Conservation (phyloP, 1,140 invertebrate genomes). For the Rhagoletis pomonella region DNA sequence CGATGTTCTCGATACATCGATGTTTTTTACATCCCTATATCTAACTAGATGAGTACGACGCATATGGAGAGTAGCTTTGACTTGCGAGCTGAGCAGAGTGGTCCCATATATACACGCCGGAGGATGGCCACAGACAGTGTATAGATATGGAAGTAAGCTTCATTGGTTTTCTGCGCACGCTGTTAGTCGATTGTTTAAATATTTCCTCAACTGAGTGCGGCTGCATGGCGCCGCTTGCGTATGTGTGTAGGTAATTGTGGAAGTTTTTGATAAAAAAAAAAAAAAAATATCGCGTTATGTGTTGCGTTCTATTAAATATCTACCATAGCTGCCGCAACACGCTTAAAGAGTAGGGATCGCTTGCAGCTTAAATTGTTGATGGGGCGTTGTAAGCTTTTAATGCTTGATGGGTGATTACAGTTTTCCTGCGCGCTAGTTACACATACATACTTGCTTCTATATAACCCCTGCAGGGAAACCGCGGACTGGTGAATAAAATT, state of each 20-base stretch:
- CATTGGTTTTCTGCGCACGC: too few relatives aligned
- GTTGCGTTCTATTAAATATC: not conserved
- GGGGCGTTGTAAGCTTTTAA: not conserved
- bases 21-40: too few relatives aligned
- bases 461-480: not conserved
- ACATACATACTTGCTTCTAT: not conserved
- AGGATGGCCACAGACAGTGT: too few relatives aligned
- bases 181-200: too few relatives aligned
- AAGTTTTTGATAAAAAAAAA: conserved; percentile 9
- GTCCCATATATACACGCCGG: too few relatives aligned
- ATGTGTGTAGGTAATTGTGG: not conserved
- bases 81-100: too few relatives aligned
- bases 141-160: too few relatives aligned
- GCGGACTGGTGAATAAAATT: too few relatives aligned
- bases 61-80: too few relatives aligned
- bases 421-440: conserved; percentile 1
- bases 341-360: not conserved
- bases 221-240: not conserved
- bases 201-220: too few relatives aligned
- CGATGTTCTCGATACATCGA: too few relatives aligned
- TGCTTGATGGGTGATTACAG: not conserved
- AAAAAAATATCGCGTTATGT: not conserved
- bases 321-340: not conserved
- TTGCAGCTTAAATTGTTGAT: conserved; percentile 26
- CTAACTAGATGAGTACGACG: too few relatives aligned